These are phyloP conservation scores for Synodontis membranacea DNA, from an alignment of 2,113 vertebrate genomes.

Conservation along the genomic window DNA sequence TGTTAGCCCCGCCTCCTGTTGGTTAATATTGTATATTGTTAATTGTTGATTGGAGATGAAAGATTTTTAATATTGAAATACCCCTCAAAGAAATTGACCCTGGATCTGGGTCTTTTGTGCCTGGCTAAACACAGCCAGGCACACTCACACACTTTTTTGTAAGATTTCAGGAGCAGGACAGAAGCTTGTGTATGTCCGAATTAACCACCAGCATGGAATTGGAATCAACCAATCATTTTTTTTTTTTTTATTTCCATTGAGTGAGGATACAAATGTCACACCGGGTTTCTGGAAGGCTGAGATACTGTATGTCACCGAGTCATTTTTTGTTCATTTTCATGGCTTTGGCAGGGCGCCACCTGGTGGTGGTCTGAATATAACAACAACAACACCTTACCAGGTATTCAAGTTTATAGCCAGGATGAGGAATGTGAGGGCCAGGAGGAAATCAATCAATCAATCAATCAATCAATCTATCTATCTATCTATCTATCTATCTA, in stretches of 20 bases:
- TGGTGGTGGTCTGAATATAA: neutral
- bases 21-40: neutral
- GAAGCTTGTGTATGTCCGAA: neutral
- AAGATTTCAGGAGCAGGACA: neutral
- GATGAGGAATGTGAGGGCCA: neutral
- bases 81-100: neutral
- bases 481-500: neutral
- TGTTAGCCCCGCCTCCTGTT: neutral
- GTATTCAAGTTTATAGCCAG: neutral
- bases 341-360: neutral
- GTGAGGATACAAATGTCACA: neutral
- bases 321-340: neutral
- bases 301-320: neutral
- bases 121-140: conserved; percentile 45
- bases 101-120: neutral
- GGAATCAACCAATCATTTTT: conserved; percentile 9
- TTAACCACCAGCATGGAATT: conserved; percentile 3
- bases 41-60: neutral
- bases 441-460: neutral
- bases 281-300: neutral
- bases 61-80: neutral
- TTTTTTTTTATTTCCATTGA: neutral
- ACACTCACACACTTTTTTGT: neutral
- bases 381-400: neutral
- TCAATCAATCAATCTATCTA: neutral